These are phyloP conservation scores for Misgurnus anguillicaudatus DNA, from an alignment of 2,113 vertebrate species.

Conservation along the genomic window DNA sequence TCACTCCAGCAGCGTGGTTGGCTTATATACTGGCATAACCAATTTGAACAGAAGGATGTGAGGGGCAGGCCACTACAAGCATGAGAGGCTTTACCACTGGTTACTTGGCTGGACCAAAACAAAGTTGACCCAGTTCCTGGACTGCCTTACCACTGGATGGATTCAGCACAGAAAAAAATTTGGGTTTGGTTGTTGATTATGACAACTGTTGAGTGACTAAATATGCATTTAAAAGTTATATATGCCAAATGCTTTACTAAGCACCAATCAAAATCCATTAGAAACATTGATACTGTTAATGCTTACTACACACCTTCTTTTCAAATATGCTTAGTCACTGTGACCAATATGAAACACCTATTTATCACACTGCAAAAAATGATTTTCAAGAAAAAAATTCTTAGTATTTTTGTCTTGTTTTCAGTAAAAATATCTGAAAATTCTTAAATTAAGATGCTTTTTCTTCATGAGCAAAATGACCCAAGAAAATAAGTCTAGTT, in stretches of 20 bases:
- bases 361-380: no score
- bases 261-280: no score
- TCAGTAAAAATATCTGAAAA: no score
- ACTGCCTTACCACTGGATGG: conserved; percentile 28
- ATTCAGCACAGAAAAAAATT: conserved; percentile 13
- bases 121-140: conserved; percentile 20
- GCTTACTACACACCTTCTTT: neutral
- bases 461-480: no score
- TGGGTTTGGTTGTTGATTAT: conserved; percentile 9
- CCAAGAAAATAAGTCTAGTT: no score
- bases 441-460: no score
- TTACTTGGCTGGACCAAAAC: conserved; percentile 38
- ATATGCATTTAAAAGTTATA: conserved; percentile 3
- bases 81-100: conserved; percentile 38
- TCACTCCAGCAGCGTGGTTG: conserved; percentile 36
- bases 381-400: no score
- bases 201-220: conserved; percentile 27
- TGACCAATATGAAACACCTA: conserved; percentile 5
- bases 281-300: no score
- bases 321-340: conserved; percentile 21
- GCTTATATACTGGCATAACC: conserved; percentile 32
- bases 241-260: no score
- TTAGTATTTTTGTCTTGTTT: no score
- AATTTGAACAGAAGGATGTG: conserved; percentile 26
- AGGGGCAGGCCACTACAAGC: conserved; percentile 22